These are phyloP conservation scores for Rhodinocichla rosea DNA, from an alignment of 2,113 vertebrate species.

Conservation along the genomic window DNA sequence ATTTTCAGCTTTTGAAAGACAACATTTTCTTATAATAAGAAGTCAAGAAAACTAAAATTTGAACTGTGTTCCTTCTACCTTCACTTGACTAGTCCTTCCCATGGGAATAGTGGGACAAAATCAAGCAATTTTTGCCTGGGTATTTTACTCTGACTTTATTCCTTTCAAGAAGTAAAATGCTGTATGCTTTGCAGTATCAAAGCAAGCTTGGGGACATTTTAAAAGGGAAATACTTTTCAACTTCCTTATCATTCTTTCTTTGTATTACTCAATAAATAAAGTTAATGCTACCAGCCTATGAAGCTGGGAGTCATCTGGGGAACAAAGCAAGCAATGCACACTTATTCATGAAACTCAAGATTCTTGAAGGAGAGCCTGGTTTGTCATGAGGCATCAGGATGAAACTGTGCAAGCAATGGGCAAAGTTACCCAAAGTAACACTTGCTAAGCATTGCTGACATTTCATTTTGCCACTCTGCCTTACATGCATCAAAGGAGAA, in stretches of 20 bases:
- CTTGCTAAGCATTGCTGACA: background rate
- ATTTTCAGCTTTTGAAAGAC: background rate
- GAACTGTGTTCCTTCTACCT: background rate
- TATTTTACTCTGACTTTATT: background rate
- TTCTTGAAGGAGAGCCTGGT: background rate
- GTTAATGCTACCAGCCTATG: background rate
- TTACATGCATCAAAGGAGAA: background rate
- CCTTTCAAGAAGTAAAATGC: background rate
- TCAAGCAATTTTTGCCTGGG: background rate
- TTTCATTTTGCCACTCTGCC: background rate
- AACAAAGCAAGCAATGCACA: background rate
- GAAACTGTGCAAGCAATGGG: background rate
- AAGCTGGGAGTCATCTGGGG: background rate
- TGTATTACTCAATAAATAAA: background rate
- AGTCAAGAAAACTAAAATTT: background rate
- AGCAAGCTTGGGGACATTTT: background rate
- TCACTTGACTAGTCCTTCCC: background rate
- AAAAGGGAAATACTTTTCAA: background rate
- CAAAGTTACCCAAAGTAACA: background rate
- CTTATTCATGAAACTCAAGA: background rate
- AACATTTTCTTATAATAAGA: background rate
- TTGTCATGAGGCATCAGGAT: background rate
- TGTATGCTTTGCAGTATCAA: background rate
- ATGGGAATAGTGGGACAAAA: background rate
- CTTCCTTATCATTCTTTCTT: background rate